phyloP scores from a whole-genome alignment of 2,797 vertebrate species.

The Heterohyrax brucei region DNA sequence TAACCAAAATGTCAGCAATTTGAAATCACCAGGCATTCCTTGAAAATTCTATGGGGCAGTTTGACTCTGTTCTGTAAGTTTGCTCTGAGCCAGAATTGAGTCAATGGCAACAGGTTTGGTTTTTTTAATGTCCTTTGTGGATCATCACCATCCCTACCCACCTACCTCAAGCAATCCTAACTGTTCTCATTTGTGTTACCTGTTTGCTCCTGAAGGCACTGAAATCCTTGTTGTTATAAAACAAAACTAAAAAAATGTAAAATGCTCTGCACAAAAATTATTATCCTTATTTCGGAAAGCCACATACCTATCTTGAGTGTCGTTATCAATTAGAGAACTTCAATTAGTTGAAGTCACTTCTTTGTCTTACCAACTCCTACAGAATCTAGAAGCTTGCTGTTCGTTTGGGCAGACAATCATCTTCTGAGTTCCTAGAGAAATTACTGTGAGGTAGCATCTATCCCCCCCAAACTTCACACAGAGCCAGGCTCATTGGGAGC shows the following conservation, averaged over 20 bases:
- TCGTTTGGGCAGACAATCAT: not conserved
- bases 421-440: not conserved
- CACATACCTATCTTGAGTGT: not conserved
- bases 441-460: not conserved
- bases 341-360: not conserved
- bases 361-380: slow-evolving; percentile 9
- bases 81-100: too few relatives aligned
- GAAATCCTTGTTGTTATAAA: not conserved
- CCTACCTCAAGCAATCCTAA: not conserved
- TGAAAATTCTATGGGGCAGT: too few relatives aligned
- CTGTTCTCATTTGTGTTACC: not conserved
- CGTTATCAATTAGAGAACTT: not conserved
- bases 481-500: not conserved
- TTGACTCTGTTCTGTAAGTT: too few relatives aligned
- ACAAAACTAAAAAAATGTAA: not conserved
- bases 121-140: not conserved
- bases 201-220: slow-evolving; percentile 4
- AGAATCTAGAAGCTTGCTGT: not conserved
- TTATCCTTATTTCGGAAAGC: not conserved
- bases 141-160: not conserved
- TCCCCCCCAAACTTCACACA: not conserved
- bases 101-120: too few relatives aligned
- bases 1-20: too few relatives aligned
- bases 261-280: not conserved
- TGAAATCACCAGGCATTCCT: too few relatives aligned